These are phyloP conservation scores for Rattus rattus DNA, from an alignment of 2,113 vertebrate genomes.

Conservation along the genomic window DNA sequence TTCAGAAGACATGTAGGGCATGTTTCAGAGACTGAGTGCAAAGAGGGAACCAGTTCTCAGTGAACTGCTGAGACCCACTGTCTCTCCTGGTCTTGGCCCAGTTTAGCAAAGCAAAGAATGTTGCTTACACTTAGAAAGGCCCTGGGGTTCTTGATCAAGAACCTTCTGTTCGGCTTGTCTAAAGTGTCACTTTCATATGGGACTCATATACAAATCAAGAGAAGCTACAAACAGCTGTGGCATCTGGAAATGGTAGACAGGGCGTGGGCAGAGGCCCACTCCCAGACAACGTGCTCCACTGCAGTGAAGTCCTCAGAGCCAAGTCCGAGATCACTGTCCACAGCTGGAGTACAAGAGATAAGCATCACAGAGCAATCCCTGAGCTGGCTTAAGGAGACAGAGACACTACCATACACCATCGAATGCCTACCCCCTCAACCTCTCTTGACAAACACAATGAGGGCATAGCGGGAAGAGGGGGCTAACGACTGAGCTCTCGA, in stretches of 20 bases:
- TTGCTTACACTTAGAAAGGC: background rate
- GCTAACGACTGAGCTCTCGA: background rate
- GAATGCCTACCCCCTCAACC: background rate
- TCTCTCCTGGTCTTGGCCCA: background rate
- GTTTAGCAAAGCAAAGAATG: background rate
- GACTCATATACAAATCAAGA: background rate
- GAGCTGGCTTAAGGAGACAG: background rate
- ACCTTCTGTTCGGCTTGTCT: background rate
- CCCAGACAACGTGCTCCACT: background rate
- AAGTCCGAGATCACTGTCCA: background rate
- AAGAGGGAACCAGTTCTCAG: background rate
- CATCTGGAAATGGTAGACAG: background rate
- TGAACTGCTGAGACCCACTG: background rate
- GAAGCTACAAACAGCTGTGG: background rate
- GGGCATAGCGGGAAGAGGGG: background rate
- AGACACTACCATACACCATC: background rate
- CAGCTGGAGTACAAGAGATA: background rate
- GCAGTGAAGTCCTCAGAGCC: background rate
- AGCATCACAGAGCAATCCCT: background rate
- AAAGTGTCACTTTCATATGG: background rate
- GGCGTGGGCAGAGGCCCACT: background rate
- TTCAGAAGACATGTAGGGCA: background rate
- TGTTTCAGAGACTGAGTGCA: background rate
- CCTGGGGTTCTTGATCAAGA: background rate
- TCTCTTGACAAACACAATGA: background rate